These are phyloP conservation scores for Acleris holmiana DNA, from an alignment of 2,888 invertebrate species.

Conservation along the genomic window DNA sequence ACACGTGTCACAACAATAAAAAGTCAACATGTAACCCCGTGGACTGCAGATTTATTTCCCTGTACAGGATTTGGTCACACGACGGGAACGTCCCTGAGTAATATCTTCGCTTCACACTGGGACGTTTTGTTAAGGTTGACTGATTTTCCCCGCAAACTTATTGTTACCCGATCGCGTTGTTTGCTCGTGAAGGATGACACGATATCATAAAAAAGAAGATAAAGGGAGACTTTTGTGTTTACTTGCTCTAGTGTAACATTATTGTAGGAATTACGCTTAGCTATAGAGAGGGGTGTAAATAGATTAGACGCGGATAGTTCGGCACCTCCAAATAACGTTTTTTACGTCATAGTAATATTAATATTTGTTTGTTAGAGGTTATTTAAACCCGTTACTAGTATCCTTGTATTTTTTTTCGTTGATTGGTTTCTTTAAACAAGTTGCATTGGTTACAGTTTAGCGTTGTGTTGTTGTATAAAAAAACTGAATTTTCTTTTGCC, in stretches of 20 bases:
- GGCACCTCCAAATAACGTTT: too few relatives aligned
- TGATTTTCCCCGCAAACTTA: slow-evolving; percentile 51
- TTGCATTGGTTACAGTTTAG: too few relatives aligned
- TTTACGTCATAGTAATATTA: too few relatives aligned
- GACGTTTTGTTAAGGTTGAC: slow-evolving; percentile 47
- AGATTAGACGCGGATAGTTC: too few relatives aligned
- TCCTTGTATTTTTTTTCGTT: too few relatives aligned
- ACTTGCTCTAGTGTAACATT: slow-evolving; percentile 2
- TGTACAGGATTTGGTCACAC: slow-evolving; percentile 41
- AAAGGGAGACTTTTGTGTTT: slow-evolving; percentile 12
- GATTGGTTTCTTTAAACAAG: too few relatives aligned
- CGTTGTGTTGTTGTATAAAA: too few relatives aligned
- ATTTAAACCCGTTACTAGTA: too few relatives aligned
- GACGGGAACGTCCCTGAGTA: slow-evolving; percentile 33
- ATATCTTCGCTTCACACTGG: slow-evolving; percentile 42
- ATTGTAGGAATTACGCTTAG: too few relatives aligned
- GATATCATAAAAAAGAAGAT: slow-evolving; percentile 17
- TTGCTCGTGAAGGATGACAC: slow-evolving; percentile 22
- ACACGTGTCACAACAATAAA: slow-evolving; percentile 8
- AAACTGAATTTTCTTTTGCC: too few relatives aligned
- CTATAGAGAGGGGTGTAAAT: too few relatives aligned
- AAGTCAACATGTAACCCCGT: slow-evolving; percentile 39
- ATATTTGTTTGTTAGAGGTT: too few relatives aligned
- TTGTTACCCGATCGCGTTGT: slow-evolving; percentile 39
- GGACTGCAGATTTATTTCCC: slow-evolving; percentile 40